Evolutionary conservation across 1,140 invertebrate species (phyloP), one percentile per base, ranked within the genome.

Genomic region (Eriocheir sinensis): DNA sequence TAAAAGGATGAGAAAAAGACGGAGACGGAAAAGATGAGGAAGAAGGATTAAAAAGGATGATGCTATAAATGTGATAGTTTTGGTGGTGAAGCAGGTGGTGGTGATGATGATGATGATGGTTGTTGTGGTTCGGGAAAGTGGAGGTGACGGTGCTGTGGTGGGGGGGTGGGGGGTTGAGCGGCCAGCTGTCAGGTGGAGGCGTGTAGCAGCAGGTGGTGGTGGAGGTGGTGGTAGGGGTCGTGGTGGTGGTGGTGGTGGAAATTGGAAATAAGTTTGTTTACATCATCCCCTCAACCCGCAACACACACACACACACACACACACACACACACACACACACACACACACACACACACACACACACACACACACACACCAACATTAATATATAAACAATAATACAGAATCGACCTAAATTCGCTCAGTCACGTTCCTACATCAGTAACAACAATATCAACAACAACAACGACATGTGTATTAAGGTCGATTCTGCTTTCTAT

Each of bases 261-360:
- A 27, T n/a, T 72, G n/a, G 60, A 72, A 72, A 72, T 72, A 72
- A n/a, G 60, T 72, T 72, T 72, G 60, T 72, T 72, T 72, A 72
- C 60, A 72, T 72, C 36, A 88, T 15, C 38, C 3, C n/a, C 36
- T 41, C 4, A 32, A 0, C n/a, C 12, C 3, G 3, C 36, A 40
- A 34, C 21, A 72, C 53, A 72, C 53, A 72, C 53, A 72, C 53
- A 72, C 53, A 72, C 53, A 72, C 53, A 72, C n/a, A 86, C 34
- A 86, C n/a, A 86, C 34, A 86, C 83, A 86, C 34, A 40, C 83
- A 86, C n/a, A 86, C 34, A 36, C 34, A 86, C 34, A 86, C 32
- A 86, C 34, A 86, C n/a, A 86, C 4, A 86, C 9, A 86, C 4
- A 83, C n/a, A 83, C 9, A 83, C 12, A 85, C n/a, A 85, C 30